Percentiles rank a stretch among this genome's conserved stretches.
Evolutionary conservation across 2,888 invertebrate species (phyloP).

Genomic region (Azorinus chamasolen): DNA sequence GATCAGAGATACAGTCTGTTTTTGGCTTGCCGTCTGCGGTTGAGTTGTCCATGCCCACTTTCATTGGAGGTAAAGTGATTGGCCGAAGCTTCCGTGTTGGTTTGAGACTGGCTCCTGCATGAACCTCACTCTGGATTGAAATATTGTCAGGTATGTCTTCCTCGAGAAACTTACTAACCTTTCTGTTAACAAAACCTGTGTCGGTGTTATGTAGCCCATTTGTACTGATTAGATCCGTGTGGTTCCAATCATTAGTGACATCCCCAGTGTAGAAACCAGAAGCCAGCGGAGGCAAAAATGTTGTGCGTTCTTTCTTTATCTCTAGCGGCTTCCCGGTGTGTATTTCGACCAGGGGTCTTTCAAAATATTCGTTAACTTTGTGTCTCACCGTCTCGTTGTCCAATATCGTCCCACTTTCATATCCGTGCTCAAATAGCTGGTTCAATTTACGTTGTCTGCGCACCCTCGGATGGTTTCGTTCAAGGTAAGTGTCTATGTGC

Average conservation of each 20-base stretch:
- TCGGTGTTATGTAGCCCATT: not conserved
- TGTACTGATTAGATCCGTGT: not conserved
- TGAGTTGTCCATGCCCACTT: slow-evolving; percentile 36
- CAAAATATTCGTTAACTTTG: slow-evolving; percentile 59
- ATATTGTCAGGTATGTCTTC: slow-evolving; percentile 58
- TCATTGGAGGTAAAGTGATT: slow-evolving; percentile 57
- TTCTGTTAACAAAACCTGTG: slow-evolving; percentile 42
- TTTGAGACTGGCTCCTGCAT: not conserved
- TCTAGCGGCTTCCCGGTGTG: slow-evolving; percentile 14
- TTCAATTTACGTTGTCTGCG: slow-evolving; percentile 63
- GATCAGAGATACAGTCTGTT: slow-evolving; percentile 43
- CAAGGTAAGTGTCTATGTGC: slow-evolving; percentile 62
- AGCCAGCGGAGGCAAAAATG: slow-evolving; percentile 15
- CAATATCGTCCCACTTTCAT: slow-evolving; percentile 59
- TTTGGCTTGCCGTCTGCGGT: slow-evolving; percentile 7
- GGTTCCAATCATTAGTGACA: not conserved
- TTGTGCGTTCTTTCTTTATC: not conserved
- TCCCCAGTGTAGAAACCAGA: slow-evolving; percentile 51
- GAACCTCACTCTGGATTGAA: slow-evolving; percentile 35
- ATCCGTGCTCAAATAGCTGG: slow-evolving; percentile 55
- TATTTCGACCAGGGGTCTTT: slow-evolving; percentile 47
- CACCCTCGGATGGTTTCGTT: slow-evolving; percentile 64
- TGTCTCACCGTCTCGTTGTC: slow-evolving; percentile 41
- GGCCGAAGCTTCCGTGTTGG: slow-evolving; percentile 33
- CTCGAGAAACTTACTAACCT: slow-evolving; percentile 48